Conservation (phyloP, 1,140 invertebrate species). For the Chionoecetes opilio region DNA sequence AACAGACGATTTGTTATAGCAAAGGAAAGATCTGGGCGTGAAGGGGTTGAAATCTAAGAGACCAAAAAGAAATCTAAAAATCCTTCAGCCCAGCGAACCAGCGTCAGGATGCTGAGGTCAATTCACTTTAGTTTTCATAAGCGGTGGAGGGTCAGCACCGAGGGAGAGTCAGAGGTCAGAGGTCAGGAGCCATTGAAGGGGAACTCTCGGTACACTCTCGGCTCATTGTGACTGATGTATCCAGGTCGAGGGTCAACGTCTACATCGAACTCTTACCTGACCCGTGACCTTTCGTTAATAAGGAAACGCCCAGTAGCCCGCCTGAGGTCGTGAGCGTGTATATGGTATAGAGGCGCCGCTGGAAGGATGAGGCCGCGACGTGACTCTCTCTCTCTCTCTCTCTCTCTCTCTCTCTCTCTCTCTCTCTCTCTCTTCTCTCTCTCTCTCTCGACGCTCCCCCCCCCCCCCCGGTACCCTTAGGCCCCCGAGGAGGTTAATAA, state of each 20-base stretch:
- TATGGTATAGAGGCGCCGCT: not conserved
- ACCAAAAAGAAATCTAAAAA: not conserved
- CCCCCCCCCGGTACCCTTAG: too few species aligned
- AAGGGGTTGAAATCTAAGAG: too few species aligned
- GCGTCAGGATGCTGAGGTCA: too few species aligned
- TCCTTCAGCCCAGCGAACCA: too few species aligned
- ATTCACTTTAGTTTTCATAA: too few species aligned
- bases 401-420: too few species aligned
- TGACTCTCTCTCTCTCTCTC: not conserved
- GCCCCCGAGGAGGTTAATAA: too few species aligned
- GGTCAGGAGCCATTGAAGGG: not conserved
- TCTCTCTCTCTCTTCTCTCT: too few species aligned
- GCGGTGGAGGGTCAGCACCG: not conserved
- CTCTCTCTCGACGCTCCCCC: too few species aligned
- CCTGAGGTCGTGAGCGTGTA: not conserved
- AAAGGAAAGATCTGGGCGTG: too few species aligned
- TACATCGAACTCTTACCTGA: constrained; percentile 43
- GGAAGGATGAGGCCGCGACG: not conserved
- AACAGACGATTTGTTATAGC: too few species aligned
- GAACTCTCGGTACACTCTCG: not conserved
- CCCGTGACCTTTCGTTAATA: constrained; percentile 41
- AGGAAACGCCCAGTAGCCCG: constrained; percentile 21
- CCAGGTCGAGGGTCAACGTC: constrained; percentile 49
- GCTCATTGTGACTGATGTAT: not conserved
- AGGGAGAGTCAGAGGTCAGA: not conserved